Evolutionary conservation across 1,140 invertebrate species (phyloP), one percentile per base, ranked within the genome.

Genomic region (Solenopsis fugax): DNA sequence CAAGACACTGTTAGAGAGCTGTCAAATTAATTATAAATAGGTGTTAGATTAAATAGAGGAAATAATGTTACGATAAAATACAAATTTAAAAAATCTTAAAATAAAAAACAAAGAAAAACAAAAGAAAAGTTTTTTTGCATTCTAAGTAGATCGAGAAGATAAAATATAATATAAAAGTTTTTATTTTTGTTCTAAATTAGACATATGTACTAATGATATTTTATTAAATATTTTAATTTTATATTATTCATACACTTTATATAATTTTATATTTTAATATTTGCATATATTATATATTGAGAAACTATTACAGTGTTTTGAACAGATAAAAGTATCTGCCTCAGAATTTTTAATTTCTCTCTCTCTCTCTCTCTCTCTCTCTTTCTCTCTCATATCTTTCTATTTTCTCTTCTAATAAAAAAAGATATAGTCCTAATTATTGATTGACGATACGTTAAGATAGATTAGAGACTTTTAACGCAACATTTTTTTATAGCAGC

Each of bases 391-490:
- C 41, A 34, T 13, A 16, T 41, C 12, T 34, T 34, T 29, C 7
- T 12, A 7, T 48, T 1, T 37, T 50, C 7, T 72, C 7, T 56
- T 37, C 7, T 58, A 58, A 58, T 58, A 58, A 58, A 56, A 45
- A 76, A 76, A 41, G 16, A 18, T 21, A 12, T 24, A 37, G 34
- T 52, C 2, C 7, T 76, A 58, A 76, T 76, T 58, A 58, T 58
- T 41, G 34, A 58, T 75, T 56, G 13, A 75, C 9, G 1, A 71
- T 56, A 37, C 10, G 12, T 75, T 56, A 37, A 13, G 10, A 16
- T 4, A 60, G 34, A 58, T 60, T 12, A 34, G 10, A 54, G 2
- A 56, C n/a, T 67, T 3, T 37, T 65, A 50, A 37, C 4, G 29
- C 18, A 65, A 48, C 41, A 34, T 64, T 3, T 50, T 18, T 41